Evolutionary conservation across 2,888 invertebrate species (phyloP), one percentile per base, ranked within the genome.

Genomic region (Achlya flavicornis): DNA sequence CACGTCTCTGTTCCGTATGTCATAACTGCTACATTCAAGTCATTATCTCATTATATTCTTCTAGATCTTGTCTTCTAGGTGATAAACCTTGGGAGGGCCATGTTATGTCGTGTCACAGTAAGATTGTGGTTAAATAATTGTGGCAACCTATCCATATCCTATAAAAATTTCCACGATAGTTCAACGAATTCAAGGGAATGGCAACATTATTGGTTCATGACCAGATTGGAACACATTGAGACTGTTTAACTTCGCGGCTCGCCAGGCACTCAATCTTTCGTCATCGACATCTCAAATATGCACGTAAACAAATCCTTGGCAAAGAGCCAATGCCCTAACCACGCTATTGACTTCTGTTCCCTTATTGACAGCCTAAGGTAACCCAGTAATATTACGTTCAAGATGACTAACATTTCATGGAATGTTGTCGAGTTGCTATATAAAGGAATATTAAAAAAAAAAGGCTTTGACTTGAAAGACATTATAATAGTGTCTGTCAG

Each of bases 331-430:
- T 6, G 16, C 53, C 53, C 53, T 53, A n/a, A 53, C 16, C 10
- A 19, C 53, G 53, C 10, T 41, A 12, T 53, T 53, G 53, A 53
- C 19, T 53, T 10, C 2, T 53, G 10, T 19, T 19, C 53, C 19
- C 19, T 53, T 19, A 53, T 53, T 19, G 53, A 53, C 53, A 53
- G 53, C 53, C 19, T 53, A 53, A 53, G 53, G 53, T 19, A 53
- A 53, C 53, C 7, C 8, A 6, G 46, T 41, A 46, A 7, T 46
- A n/a, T n/a, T 46, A 46, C 16, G 48, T 16, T 53, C 8, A 16
- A 53, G 16, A n/a, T n/a, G n/a, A n/a, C n/a, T n/a, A n/a, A n/a
- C n/a, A n/a, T n/a, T n/a, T n/a, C n/a, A n/a, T n/a, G n/a, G n/a
- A n/a, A n/a, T n/a, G n/a, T n/a, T n/a, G n/a, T n/a, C n/a, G n/a